Evolutionary conservation across 2,888 invertebrate species (phyloP).

Genomic region (Drosophila subquinaria): DNA sequence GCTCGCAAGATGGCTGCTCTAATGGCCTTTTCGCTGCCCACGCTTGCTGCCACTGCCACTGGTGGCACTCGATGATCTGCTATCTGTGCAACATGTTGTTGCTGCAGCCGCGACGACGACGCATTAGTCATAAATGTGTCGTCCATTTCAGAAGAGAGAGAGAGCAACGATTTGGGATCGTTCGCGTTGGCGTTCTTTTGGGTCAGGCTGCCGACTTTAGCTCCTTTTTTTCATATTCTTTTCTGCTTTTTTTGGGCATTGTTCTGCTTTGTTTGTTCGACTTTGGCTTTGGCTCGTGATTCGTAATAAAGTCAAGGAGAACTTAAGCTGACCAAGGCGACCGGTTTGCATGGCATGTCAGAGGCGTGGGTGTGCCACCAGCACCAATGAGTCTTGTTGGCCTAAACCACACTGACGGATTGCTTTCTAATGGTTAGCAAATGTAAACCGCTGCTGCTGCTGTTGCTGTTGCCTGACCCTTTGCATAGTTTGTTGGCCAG

Average conservation of each 20-base stretch:
- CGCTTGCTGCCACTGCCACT: slow-evolving; percentile 21
- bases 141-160: slow-evolving; percentile 26
- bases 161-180: slow-evolving; percentile 5
- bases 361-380: slow-evolving; percentile 70
- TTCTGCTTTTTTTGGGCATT: slow-evolving; percentile 46
- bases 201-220: slow-evolving; percentile 61
- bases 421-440: slow-evolving; percentile 76
- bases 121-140: slow-evolving; percentile 76
- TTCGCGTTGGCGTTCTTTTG: slow-evolving; percentile 72
- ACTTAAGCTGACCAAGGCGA: slow-evolving; percentile 54
- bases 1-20: slow-evolving; percentile 43
- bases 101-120: slow-evolving; percentile 22
- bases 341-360: slow-evolving; percentile 58
- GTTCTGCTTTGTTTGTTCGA: slow-evolving; percentile 50
- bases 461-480: slow-evolving; percentile 70
- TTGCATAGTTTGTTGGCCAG: slow-evolving; percentile 35
- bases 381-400: slow-evolving; percentile 60
- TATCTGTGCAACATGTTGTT: slow-evolving; percentile 58
- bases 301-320: slow-evolving; percentile 79
- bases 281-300: slow-evolving; percentile 73
- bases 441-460: slow-evolving; percentile 49
- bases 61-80: slow-evolving; percentile 40
- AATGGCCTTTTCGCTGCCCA: slow-evolving; percentile 61
- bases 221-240: slow-evolving; percentile 55
- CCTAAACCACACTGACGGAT: slow-evolving; percentile 75